Evolutionary conservation across 2,113 vertebrate genomes (phyloP).

Genomic region (Periophthalmus modestus): DNA sequence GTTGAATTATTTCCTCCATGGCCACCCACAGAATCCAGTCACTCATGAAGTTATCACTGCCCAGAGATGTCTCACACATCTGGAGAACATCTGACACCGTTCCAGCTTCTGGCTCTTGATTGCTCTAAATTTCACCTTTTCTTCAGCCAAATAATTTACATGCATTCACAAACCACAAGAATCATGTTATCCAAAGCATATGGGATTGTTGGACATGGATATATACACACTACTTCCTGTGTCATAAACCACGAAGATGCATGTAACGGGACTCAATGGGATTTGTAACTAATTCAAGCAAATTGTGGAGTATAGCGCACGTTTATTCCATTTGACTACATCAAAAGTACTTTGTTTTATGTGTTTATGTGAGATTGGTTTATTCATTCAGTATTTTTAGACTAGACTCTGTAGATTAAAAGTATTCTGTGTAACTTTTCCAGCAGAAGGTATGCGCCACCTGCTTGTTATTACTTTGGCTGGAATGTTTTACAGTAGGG

Average conservation of each 20-base stretch:
- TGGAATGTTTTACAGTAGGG: no score
- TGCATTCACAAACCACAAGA: constrained; percentile 7
- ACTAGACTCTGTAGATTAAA: neutral
- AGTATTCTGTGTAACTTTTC: no score
- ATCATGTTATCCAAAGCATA: constrained; percentile 1
- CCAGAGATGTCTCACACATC: neutral
- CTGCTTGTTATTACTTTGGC: no score
- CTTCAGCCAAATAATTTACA: constrained; percentile 3
- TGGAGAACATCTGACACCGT: neutral
- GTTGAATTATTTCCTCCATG: neutral
- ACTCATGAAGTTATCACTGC: neutral
- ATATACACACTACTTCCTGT: neutral
- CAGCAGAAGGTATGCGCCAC: no score
- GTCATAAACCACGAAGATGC: neutral
- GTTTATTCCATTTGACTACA: neutral
- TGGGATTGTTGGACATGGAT: neutral
- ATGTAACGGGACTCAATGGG: neutral
- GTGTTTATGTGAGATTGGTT: neutral
- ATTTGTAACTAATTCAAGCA: neutral
- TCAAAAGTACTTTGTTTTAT: neutral
- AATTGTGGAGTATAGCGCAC: neutral
- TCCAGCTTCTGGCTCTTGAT: neutral
- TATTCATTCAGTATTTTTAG: neutral
- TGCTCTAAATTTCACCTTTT: constrained; percentile 6
- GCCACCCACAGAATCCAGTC: neutral